These are phyloP conservation scores for Teleiodes luculella DNA, from an alignment of 2,888 invertebrate species.

Conservation along the genomic window DNA sequence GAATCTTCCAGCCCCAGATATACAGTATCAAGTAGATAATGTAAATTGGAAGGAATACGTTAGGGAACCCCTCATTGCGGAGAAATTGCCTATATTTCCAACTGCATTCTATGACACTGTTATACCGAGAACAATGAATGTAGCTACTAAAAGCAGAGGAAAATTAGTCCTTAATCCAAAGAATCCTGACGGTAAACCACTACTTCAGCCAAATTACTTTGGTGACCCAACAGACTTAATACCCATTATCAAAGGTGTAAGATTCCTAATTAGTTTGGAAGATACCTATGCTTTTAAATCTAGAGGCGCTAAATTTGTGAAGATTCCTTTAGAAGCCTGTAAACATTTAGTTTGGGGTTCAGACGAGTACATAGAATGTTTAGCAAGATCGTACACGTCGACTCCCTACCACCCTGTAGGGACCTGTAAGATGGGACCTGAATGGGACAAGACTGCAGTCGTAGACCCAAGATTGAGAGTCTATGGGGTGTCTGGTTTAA, in stretches of 20 bases:
- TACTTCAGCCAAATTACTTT: constrained; percentile 83
- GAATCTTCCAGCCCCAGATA: constrained; percentile 74
- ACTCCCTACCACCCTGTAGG: constrained; percentile 68
- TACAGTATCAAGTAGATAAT: constrained; percentile 77
- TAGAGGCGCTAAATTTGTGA: constrained; percentile 74
- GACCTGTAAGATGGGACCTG: constrained; percentile 75
- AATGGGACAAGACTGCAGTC: constrained; percentile 77
- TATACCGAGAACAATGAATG: constrained; percentile 74
- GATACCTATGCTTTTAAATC: constrained; percentile 76
- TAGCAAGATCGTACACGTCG: constrained; percentile 77
- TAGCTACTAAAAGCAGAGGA: constrained; percentile 81
- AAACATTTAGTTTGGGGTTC: constrained; percentile 75
- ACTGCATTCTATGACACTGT: constrained; percentile 79
- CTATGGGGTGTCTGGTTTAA: constrained; percentile 76
- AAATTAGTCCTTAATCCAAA: constrained; percentile 78
- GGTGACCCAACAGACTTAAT: constrained; percentile 78
- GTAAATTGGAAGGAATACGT: constrained; percentile 64
- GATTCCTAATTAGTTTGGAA: constrained; percentile 76
- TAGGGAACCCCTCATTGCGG: constrained; percentile 63
- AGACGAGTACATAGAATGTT: constrained; percentile 81
- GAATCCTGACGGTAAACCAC: constrained; percentile 83
- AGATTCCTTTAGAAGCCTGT: constrained; percentile 76
- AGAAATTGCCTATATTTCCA: constrained; percentile 58
- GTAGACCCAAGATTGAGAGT: constrained; percentile 83
- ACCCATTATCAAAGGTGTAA: constrained; percentile 78